Percentiles rank a stretch among this genome's conserved stretches.
These are phyloP conservation scores for Lithophane leautieri DNA, from an alignment of 2,888 invertebrate species.

Conservation along the genomic window DNA sequence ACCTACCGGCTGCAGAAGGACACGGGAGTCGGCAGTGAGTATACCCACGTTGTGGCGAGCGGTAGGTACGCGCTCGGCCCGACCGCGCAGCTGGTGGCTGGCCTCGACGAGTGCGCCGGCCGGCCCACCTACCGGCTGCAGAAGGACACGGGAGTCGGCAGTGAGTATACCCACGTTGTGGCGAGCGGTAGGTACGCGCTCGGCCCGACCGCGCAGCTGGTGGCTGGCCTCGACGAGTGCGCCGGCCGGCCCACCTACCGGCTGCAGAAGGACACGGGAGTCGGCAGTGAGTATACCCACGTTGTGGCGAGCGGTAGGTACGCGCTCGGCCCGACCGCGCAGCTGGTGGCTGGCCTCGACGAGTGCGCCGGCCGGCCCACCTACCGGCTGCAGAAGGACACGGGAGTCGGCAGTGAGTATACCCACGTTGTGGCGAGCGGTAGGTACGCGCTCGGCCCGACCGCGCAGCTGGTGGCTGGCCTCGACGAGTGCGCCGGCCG, in stretches of 20 bases:
- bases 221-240: constrained; percentile 90
- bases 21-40: constrained; percentile 91
- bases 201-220: too few species aligned
- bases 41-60: not conserved
- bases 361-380: constrained; percentile 92
- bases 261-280: constrained; percentile 91
- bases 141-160: constrained; percentile 90
- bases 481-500: too few species aligned
- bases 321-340: too few species aligned
- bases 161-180: constrained; percentile 86
- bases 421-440: not conserved
- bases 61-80: too few species aligned
- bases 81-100: too few species aligned
- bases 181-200: too few species aligned
- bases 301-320: not conserved
- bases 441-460: too few species aligned
- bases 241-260: constrained; percentile 93
- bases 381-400: constrained; percentile 93
- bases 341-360: too few species aligned
- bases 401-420: constrained; percentile 91
- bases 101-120: constrained; percentile 89
- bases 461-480: too few species aligned
- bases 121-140: constrained; percentile 94
- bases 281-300: constrained; percentile 90
- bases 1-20: constrained; percentile 94